Base-by-base conservation (phyloP, 2,797 vertebrate genomes). In the Trachurus trachurus region DNA sequence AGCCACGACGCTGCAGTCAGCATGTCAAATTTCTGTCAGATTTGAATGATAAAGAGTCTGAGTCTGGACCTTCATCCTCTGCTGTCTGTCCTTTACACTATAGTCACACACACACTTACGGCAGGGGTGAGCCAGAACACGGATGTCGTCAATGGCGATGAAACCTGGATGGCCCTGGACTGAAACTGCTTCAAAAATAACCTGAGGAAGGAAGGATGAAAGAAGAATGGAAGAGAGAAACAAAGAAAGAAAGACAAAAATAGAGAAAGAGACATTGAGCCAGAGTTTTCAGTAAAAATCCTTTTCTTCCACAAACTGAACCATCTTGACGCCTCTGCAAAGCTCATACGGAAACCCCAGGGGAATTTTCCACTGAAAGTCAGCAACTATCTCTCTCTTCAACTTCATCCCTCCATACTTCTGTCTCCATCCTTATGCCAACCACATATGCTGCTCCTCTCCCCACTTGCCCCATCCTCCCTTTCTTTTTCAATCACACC, bases 131-230 rank as follows among this genome's bases (percentile, higher is more conserved):
- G 98, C 98, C 57, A 99, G 94, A 57, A 99, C 98, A 81, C 97
- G 95, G 80, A 99, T 96, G 94, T 99, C 98, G 85, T 99, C 98
- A 87, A 99, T 95, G 15, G 97, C 97, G 31, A 99, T 98, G 95
- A 98, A 98, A 53, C 98, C 98, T 0, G 97, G 96, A 47, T 98
- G 98, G 71, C 97, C 97, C 88, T 98, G 98, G 89, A 98, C 85
- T 31, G 97, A 98, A 75, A 99, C 96, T 0, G 98, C 97, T 80
- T 99, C 98, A 87, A 99, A 98, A 92, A 99, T 99, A 67, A 99
- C 97, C 98, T 99, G 80, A 50, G 12, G 12, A 9, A 64, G 2
- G 17, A 47, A 26, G 31, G 31, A 66, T 5, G 49, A 19, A 26
- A 29, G 17, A 37, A 50, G 58, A 57, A 64, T 59, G 53, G 50